Evolutionary conservation across 2,888 invertebrate species (phyloP), one percentile per base, ranked within the genome.

Genomic region (Tridacna gigas): DNA sequence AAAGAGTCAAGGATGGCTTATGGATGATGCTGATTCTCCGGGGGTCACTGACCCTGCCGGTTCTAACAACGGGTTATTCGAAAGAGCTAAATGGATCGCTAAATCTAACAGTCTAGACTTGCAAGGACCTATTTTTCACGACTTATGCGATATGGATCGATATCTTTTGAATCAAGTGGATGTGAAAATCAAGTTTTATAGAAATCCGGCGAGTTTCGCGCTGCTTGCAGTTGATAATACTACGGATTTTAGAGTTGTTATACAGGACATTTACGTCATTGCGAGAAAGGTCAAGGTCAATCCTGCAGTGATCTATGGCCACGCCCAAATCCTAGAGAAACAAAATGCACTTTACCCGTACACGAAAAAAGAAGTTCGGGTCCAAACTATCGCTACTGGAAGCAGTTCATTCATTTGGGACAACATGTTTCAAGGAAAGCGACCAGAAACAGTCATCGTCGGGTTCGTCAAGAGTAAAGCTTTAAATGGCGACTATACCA

Each of bases 41-140:
- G 82, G 76, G 26, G 84, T 80, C 20, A 48, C 76, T 0, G 81
- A 84, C 80, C 80, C 81, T 11, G 60, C 18, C 20, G 77, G 77
- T 5, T 20, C 25, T 22, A 87, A 86, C 66, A 48, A 61, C 51
- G 78, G 78, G 25, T 45, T 86, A 18, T 75, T 56, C 45, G 47
- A 61, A 60, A 71, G 86, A 61, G 26, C 79, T n/a, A 60, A 71
- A 74, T 73, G 56, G 37, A 82, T 80, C 61, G 76, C 75, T 18
- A 22, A 73, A 25, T 73, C 73, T 7, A 83, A 63, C 66, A 5
- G 15, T 78, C n/a, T n/a, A 15, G 82, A 85, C 45, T 60, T 85
- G 47, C 79, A 88, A 56, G 88, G 85, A 51, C 80, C 81, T 15
- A 71, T 83, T 13, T 83, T 61, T 60, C 81, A 83, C 77, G 83